A percentile compares a stretch with the other conserved stretches of the same genome.
phyloP scores from a whole-genome alignment of 2,888 invertebrate genomes.

The Hemithea aestivaria region DNA sequence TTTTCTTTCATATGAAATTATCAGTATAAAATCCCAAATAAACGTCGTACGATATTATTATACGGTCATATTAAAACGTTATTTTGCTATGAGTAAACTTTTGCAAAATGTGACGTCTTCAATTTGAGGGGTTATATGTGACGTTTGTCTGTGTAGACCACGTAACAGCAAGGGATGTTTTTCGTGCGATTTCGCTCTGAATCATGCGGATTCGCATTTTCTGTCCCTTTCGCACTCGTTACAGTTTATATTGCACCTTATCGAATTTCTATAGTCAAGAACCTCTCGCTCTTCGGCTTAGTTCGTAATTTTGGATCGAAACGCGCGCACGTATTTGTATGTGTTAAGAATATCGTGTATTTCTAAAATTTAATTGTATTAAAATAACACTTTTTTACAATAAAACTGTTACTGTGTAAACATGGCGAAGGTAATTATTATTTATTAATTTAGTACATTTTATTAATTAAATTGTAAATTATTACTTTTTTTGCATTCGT shows the following conservation, averaged over 20 bases:
- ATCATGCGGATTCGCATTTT: slow-evolving; percentile 7
- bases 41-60: not conserved
- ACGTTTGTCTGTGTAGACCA: slow-evolving; percentile 4
- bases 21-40: too few species aligned
- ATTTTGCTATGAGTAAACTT: not conserved
- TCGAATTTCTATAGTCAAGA: slow-evolving; percentile 56
- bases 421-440: slow-evolving; percentile 67
- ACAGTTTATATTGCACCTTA: slow-evolving; percentile 33
- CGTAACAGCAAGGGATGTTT: slow-evolving; percentile 18
- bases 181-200: slow-evolving; percentile 13
- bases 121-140: slow-evolving; percentile 8
- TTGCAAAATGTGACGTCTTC: not conserved
- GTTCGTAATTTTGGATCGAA: slow-evolving; percentile 65
- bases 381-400: slow-evolving; percentile 33
- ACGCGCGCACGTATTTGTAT: slow-evolving; percentile 41
- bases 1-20: too few species aligned
- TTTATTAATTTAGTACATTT: slow-evolving; percentile 6
- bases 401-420: slow-evolving; percentile 31
- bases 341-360: slow-evolving; percentile 34
- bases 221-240: slow-evolving; percentile 16
- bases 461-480: slow-evolving; percentile 14
- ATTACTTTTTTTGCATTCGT: slow-evolving; percentile 30
- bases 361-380: slow-evolving; percentile 52
- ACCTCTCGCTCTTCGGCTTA: slow-evolving; percentile 38
- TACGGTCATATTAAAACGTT: not conserved